A percentile compares a stretch with the other conserved stretches of the same genome.
phyloP scores from a whole-genome alignment of 2,888 invertebrate genomes.

The Aphidius colemani region DNA sequence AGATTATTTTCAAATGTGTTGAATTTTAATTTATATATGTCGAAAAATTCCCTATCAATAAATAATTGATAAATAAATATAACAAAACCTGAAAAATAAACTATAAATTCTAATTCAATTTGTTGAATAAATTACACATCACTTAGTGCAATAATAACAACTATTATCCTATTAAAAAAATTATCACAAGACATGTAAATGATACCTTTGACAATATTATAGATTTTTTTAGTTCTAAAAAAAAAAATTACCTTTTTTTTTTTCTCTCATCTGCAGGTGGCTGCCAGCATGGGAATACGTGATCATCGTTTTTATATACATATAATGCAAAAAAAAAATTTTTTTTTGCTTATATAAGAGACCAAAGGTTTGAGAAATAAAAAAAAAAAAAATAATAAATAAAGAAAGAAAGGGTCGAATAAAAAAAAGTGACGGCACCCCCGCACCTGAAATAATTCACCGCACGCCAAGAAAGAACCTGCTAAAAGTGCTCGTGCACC shows the following conservation, averaged over 20 bases:
- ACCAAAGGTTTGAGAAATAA: slow-evolving; percentile 3
- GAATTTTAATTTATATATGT: too few species aligned
- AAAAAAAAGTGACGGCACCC: slow-evolving; percentile 10
- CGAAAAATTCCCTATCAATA: too few species aligned
- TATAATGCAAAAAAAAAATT: slow-evolving; percentile 10
- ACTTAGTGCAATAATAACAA: too few species aligned
- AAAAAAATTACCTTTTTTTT: not conserved
- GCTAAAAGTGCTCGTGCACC: slow-evolving; percentile 8
- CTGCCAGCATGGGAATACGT: slow-evolving; percentile 19
- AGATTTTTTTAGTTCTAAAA: too few species aligned
- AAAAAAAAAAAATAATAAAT: not conserved
- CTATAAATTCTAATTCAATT: not conserved
- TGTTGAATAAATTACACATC: too few species aligned
- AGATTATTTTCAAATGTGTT: too few species aligned
- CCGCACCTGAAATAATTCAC: slow-evolving; percentile 7
- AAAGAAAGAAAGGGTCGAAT: slow-evolving; percentile 8
- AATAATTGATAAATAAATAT: not conserved
- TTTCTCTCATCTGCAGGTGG: slow-evolving; percentile 18
- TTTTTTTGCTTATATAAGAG: not conserved
- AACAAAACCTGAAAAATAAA: not conserved
- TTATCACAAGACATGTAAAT: too few species aligned
- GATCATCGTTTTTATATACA: slow-evolving; percentile 13
- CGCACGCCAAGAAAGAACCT: slow-evolving; percentile 4
- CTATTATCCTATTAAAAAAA: too few species aligned
- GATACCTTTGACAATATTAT: too few species aligned